Percentiles rank a stretch among this genome's conserved stretches.
Evolutionary conservation across 1,140 invertebrate species (phyloP).

Genomic region (Dinothrombium tinctorium): DNA sequence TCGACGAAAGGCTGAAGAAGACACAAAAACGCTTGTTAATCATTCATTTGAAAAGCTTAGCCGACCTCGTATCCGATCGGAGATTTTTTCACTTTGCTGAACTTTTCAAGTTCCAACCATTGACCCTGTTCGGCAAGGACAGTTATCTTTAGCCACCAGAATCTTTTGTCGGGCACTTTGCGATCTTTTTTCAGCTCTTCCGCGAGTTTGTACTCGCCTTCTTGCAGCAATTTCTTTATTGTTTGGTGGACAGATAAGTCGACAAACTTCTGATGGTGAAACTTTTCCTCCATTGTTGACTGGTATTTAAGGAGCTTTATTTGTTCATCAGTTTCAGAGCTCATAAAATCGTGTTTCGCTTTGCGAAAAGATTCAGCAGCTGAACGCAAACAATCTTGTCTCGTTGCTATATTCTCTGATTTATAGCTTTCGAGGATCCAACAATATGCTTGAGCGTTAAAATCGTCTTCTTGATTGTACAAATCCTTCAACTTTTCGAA

Average conservation of each 20-base stretch:
- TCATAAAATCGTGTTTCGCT: constrained; percentile 50
- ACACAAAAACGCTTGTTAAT: constrained; percentile 11
- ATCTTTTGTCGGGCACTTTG: constrained; percentile 71
- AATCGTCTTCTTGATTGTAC: constrained; percentile 73
- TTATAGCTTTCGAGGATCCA: constrained; percentile 37
- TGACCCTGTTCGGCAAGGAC: constrained; percentile 41
- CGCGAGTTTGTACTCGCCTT: constrained; percentile 52
- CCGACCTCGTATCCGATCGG: constrained; percentile 63
- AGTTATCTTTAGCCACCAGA: constrained; percentile 64
- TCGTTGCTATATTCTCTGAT: constrained; percentile 21
- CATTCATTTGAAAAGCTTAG: background rate
- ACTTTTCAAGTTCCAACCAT: constrained; percentile 68
- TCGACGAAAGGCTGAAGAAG: constrained; percentile 61
- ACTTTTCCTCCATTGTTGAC: constrained; percentile 45
- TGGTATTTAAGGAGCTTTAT: constrained; percentile 46
- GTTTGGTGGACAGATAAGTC: constrained; percentile 67
- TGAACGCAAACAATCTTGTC: constrained; percentile 22
- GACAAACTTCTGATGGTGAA: constrained; percentile 27
- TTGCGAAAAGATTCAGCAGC: constrained; percentile 52
- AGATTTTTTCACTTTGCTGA: constrained; percentile 72
- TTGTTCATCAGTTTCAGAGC: constrained; percentile 43
- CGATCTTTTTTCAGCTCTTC: constrained; percentile 70
- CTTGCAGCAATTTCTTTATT: constrained; percentile 40
- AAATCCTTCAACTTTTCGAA: constrained; percentile 54
- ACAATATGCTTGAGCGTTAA: constrained; percentile 47